Evolutionary conservation across 2,797 vertebrate species (phyloP).

Genomic region (Rhincodon typus): DNA sequence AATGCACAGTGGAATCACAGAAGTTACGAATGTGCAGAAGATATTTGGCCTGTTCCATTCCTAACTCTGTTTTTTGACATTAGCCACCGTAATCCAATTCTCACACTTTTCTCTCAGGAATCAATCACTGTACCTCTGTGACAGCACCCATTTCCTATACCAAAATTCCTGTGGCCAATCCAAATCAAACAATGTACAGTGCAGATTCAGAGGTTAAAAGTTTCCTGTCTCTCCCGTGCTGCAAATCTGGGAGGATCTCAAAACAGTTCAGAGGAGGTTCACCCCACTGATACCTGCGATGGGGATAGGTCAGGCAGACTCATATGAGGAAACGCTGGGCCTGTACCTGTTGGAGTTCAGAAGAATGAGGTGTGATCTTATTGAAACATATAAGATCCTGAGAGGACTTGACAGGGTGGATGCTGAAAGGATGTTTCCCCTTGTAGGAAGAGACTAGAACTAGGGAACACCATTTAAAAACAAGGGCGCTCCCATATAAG

Average conservation of each 20-base stretch:
- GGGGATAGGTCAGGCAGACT: too few species aligned
- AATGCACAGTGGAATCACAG: background rate
- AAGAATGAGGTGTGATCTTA: too few species aligned
- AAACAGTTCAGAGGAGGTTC: too few species aligned
- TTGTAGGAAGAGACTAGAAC: too few species aligned
- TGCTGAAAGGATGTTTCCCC: too few species aligned
- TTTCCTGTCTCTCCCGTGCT: background rate
- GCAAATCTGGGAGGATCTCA: background rate
- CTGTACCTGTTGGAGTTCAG: too few species aligned
- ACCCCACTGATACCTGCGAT: too few species aligned
- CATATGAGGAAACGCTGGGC: too few species aligned
- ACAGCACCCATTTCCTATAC: background rate
- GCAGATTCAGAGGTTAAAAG: background rate
- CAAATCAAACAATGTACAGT: background rate
- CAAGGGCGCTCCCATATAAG: too few species aligned
- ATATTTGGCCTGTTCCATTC: background rate
- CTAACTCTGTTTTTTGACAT: background rate
- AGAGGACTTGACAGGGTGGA: too few species aligned
- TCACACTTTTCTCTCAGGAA: background rate
- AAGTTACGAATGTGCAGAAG: background rate
- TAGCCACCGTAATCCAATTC: background rate
- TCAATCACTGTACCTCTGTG: background rate
- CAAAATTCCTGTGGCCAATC: background rate
- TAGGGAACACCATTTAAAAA: too few species aligned
- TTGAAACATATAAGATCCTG: too few species aligned